Percentiles rank a stretch among this genome's conserved stretches.
These are phyloP conservation scores for Drosophila rhopaloa DNA, from an alignment of 1,140 invertebrate species.

Conservation along the genomic window DNA sequence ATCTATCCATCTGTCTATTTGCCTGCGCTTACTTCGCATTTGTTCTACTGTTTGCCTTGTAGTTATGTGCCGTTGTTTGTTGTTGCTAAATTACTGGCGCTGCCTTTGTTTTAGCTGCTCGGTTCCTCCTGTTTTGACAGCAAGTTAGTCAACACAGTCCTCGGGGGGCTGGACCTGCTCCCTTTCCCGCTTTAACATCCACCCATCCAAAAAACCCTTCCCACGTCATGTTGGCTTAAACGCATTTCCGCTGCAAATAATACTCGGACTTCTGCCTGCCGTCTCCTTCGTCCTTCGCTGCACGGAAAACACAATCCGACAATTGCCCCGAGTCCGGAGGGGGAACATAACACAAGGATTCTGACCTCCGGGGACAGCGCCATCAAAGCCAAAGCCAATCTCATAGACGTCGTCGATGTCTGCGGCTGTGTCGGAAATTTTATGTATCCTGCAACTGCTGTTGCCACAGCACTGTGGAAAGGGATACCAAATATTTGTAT, in stretches of 20 bases:
- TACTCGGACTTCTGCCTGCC: conserved; percentile 17
- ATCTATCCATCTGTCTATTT: conserved; percentile 50
- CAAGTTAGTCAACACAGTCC: conserved; percentile 63
- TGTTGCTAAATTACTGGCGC: conserved; percentile 73
- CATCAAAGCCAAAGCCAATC: conserved; percentile 44
- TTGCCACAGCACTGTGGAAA: conserved; percentile 17
- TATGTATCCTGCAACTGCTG: conserved; percentile 45
- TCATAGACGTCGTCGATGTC: conserved; percentile 46
- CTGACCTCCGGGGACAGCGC: conserved; percentile 23
- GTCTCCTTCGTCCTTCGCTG: conserved; percentile 31
- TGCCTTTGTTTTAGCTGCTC: conserved; percentile 56
- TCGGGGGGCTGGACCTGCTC: conserved; percentile 12
- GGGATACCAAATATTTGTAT: not conserved
- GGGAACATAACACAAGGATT: conserved; percentile 29
- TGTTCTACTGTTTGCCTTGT: conserved; percentile 65
- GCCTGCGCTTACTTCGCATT: conserved; percentile 67
- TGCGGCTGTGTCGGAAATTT: conserved; percentile 45
- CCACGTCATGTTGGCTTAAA: conserved; percentile 54
- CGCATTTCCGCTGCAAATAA: conserved; percentile 79
- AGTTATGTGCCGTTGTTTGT: conserved; percentile 71
- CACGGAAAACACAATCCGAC: conserved; percentile 34
- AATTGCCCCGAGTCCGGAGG: conserved; percentile 23
- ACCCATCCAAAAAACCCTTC: not conserved
- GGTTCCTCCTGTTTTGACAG: conserved; percentile 68
- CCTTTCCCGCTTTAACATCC: not conserved